Conservation (phyloP, 2,113 vertebrate species). For the Porphyrio hochstetteri region DNA sequence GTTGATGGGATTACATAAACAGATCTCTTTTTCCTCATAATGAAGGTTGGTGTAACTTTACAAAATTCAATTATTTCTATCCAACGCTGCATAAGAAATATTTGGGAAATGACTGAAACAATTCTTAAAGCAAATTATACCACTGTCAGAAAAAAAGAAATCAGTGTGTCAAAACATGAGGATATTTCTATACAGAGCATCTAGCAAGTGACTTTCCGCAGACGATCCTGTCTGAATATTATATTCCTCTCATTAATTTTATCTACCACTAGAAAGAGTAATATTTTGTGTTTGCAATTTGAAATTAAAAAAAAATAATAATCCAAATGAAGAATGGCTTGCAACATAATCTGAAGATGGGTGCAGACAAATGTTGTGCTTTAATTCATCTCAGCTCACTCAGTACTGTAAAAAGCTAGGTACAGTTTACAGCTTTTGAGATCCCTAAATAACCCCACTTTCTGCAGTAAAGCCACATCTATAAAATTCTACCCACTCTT, state of each 20-base stretch:
- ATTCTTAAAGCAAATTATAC: slow-evolving; percentile 76
- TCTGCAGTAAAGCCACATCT: slow-evolving; percentile 39
- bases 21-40: not conserved
- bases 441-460: slow-evolving; percentile 27
- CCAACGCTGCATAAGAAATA: slow-evolving; percentile 37
- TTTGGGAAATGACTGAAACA: slow-evolving; percentile 70
- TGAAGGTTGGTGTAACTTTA: slow-evolving; percentile 31
- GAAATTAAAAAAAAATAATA: slow-evolving; percentile 46
- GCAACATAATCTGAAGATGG: not conserved
- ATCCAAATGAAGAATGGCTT: slow-evolving; percentile 32
- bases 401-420: slow-evolving; percentile 12
- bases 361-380: slow-evolving; percentile 9
- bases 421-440: slow-evolving; percentile 39
- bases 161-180: slow-evolving; percentile 70
- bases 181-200: slow-evolving; percentile 60
- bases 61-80: slow-evolving; percentile 65
- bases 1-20: slow-evolving; percentile 25
- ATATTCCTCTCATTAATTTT: slow-evolving; percentile 70
- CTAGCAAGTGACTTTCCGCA: slow-evolving; percentile 41
- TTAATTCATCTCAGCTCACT: slow-evolving; percentile 51
- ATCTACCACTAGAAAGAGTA: slow-evolving; percentile 26
- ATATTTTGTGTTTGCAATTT: slow-evolving; percentile 14
- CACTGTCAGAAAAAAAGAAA: slow-evolving; percentile 76
- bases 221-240: slow-evolving; percentile 46
- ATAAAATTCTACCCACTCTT: slow-evolving; percentile 38